Conservation (phyloP, 1,140 invertebrate species). For the Cylas formicarius region DNA sequence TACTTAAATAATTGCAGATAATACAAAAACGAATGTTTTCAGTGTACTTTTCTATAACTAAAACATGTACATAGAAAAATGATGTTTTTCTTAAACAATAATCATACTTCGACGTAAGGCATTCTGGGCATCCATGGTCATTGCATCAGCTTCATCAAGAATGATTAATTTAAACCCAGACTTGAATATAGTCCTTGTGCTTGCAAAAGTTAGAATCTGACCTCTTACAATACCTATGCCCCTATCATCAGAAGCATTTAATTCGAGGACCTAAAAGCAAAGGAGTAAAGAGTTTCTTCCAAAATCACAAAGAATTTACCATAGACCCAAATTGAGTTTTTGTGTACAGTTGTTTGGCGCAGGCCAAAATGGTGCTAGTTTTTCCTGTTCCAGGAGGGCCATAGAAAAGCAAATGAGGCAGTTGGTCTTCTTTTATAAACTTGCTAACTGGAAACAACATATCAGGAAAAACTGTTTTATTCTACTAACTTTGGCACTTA, state of each 20-base stretch:
- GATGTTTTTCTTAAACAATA: background rate
- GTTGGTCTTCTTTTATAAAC: constrained; percentile 85
- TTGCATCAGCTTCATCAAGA: constrained; percentile 98
- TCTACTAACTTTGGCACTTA: constrained; percentile 42
- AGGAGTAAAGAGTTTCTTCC: constrained; percentile 1
- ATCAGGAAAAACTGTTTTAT: constrained; percentile 6
- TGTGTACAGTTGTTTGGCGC: constrained; percentile 87
- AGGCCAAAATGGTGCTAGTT: constrained; percentile 96
- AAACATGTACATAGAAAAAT: constrained; percentile 22
- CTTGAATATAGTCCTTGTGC: constrained; percentile 90
- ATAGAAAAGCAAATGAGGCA: constrained; percentile 97
- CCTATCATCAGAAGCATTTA: constrained; percentile 98
- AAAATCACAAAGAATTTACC: constrained; percentile 15
- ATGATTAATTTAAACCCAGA: constrained; percentile 94
- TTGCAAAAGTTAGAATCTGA: constrained; percentile 94
- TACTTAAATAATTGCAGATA: constrained; percentile 97
- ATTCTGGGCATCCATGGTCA: constrained; percentile 99
- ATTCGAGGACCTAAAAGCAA: constrained; percentile 68
- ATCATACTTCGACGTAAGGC: constrained; percentile 92
- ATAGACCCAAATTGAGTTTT: constrained; percentile 45
- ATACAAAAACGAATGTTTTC: constrained; percentile 98
- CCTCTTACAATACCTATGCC: constrained; percentile 95
- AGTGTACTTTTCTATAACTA: constrained; percentile 95
- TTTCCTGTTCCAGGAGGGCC: constrained; percentile 98
- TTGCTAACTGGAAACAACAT: constrained; percentile 67